Evolutionary conservation across 2,113 vertebrate genomes (phyloP), one percentile per base, ranked within the genome.

Genomic region (Cyanoderma ruficeps): DNA sequence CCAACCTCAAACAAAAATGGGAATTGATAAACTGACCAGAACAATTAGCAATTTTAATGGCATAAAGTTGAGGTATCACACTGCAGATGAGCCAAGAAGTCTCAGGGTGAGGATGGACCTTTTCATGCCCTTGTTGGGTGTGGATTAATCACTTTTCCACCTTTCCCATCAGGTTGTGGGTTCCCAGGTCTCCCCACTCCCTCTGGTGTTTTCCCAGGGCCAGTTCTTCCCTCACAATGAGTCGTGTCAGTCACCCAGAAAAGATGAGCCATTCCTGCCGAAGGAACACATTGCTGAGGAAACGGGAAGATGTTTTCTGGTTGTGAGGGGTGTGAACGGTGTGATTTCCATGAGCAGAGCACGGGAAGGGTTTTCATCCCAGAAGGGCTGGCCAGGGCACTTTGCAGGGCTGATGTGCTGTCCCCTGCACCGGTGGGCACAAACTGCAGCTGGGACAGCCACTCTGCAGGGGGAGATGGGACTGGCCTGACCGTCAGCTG

Each of bases 11-110:
- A n/a, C 27, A 79, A 30, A 75, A 80, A 41, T 10, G 23, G 25
- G 70, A 85, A 59, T 46, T 63, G 72, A 44, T 67, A 42, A 90
- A 72, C 72, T 52, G 28, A 7, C 74, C 74, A 67, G 75, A 68
- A 72, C 46, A 79, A 90, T 89, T 65, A 95, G 69, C 37, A 61
- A 76, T 79, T 59, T 95, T 93, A 95, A 96, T 96, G 95, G 63
- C 71, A 21, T 42, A 61, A 83, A 31, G 76, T 25, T 93, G 90
- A 94, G 81, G 70, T 24, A 70, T 63, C 53, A 35, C 71, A 27
- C 11, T 71, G 69, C 55, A 61, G 85, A 76, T 50, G 82, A 84
- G 84, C 57, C 31, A 39, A 69, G 65, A 31, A 69, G 33, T 64
- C 78, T 86, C 55, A 50, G 82, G 59, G 59, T 56, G 83, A 70